Base-by-base conservation (phyloP, 2,888 invertebrate genomes). In the Willowsia nigromaculata region DNA sequence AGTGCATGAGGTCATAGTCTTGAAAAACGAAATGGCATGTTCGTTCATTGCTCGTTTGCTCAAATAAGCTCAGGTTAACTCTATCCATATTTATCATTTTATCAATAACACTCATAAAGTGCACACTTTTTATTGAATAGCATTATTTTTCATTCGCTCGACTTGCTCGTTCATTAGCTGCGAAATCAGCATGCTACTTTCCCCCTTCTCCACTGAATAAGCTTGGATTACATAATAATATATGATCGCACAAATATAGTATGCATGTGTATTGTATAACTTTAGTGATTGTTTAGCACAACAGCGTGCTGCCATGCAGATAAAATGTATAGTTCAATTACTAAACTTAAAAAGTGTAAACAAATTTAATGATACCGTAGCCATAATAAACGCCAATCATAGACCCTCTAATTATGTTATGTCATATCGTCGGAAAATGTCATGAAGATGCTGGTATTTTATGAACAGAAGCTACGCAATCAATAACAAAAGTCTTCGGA, bases 1-100 rank as follows among this genome's bases (percentile, higher is more conserved):
- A 43, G 62, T 62, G 56, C 78, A 80, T 86, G 87, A 87, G 81
- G 87, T 86, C 86, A 86, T 65, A 86, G 68, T 50, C 78, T 78
- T 68, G 78, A 80, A 62, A 86, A 47, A 85, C 59, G 47, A 62
- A 86, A 68, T 68, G 47, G 47, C 80, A 86, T 53, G 40, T 37
- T 68, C n/a, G 65, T 65, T 65, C n/a, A 4, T 30, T 27, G 15
- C 30, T 71, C n/a, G n/a, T n/a, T n/a, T n/a, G n/a, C n/a, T n/a
- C n/a, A n/a, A n/a, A n/a, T n/a, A n/a, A n/a, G n/a, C n/a, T 56
- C 25, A 25, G 6, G 65, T 71, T 22, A 71, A 37, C 22, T 71
- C 37, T 22, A 71, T 40, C 40, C 68, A 71, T 71, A 71, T 71
- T 71, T 71, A 71, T 37, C 25, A 18, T 71, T 71, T 71, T 71